These are phyloP conservation scores for Ormyrus thymus DNA, from an alignment of 2,888 invertebrate genomes.

Conservation along the genomic window DNA sequence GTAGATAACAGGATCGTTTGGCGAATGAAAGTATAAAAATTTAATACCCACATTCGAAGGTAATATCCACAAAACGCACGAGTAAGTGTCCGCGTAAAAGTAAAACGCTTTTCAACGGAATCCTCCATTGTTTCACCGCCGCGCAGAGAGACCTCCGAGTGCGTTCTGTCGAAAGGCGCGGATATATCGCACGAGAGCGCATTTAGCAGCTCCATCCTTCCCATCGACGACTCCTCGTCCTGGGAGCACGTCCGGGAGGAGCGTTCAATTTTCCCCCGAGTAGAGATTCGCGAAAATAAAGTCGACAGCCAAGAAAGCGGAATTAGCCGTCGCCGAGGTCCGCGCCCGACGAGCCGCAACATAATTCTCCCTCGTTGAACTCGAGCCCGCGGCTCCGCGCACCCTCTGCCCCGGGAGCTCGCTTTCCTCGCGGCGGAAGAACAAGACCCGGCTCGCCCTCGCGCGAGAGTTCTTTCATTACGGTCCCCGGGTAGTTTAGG, in stretches of 20 bases:
- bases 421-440: not conserved
- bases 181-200: no score
- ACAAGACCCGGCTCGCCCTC: not conserved
- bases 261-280: no score
- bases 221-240: no score
- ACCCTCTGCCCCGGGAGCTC: not conserved
- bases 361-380: not conserved
- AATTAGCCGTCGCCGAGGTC: not conserved
- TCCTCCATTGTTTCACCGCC: not conserved
- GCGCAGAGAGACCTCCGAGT: not conserved
- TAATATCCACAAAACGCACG: constrained; percentile 30
- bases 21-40: constrained; percentile 24
- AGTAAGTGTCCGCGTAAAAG: constrained; percentile 12
- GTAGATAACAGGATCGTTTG: not conserved
- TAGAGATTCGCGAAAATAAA: not conserved
- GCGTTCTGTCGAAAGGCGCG: no score
- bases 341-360: not conserved
- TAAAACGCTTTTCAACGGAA: constrained; percentile 15
- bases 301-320: not conserved
- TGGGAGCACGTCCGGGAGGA: no score
- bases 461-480: constrained; percentile 13
- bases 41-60: constrained; percentile 17
- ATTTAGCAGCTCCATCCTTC: no score
- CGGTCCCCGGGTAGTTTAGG: constrained; percentile 56
- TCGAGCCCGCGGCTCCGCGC: no score